phyloP scores from a whole-genome alignment of 2,888 invertebrate species.

The Netelia fuscicornis region DNA sequence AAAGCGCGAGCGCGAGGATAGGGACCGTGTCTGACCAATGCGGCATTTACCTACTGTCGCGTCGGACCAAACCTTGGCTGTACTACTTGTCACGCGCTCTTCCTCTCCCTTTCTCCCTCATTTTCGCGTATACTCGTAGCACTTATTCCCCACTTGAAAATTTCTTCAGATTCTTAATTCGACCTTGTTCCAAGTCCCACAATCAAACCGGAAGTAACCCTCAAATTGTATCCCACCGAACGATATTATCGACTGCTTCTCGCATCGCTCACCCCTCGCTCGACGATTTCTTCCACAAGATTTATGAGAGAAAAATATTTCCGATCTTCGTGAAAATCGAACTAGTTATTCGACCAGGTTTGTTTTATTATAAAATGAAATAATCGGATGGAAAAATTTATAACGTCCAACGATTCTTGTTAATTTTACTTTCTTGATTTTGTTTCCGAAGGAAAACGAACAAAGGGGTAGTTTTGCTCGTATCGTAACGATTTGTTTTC shows the following conservation, averaged over 20 bases:
- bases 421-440: no score
- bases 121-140: slow-evolving; percentile 2
- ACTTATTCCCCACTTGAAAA: no score
- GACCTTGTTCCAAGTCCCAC: not conserved
- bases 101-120: not conserved
- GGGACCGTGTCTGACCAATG: slow-evolving; percentile 75
- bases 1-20: slow-evolving; percentile 29
- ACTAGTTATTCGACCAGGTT: not conserved
- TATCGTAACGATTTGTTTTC: no score
- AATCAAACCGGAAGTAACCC: no score
- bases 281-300: not conserved
- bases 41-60: slow-evolving; percentile 76
- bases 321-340: not conserved
- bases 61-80: slow-evolving; percentile 17
- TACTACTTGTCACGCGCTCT: slow-evolving; percentile 49
- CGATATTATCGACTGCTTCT: not conserved
- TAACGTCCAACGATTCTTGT: no score
- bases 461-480: no score
- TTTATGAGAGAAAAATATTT: slow-evolving; percentile 10
- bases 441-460: no score
- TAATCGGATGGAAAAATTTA: no score
- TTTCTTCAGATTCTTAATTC: slow-evolving; percentile 2
- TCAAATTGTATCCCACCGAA: no score
- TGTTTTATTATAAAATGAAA: not conserved
- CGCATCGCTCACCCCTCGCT: not conserved